Evolutionary conservation across 1,140 invertebrate species (phyloP).

Genomic region (Drosophila mauritiana): DNA sequence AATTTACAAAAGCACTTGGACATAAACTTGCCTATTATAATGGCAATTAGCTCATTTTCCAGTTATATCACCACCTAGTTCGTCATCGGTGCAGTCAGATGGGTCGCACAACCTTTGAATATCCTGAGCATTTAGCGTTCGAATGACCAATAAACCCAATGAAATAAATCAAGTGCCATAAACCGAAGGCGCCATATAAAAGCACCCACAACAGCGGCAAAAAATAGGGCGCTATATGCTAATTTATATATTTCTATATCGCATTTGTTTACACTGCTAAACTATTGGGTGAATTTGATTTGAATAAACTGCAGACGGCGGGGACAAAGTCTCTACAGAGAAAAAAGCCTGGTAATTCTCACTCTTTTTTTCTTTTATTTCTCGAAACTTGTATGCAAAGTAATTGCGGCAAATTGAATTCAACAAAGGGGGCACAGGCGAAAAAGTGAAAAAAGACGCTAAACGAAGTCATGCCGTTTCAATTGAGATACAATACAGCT

Average conservation of each 20-base stretch:
- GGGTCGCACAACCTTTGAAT: background rate
- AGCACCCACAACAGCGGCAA: constrained; percentile 14
- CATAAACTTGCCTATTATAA: background rate
- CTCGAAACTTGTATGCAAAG: constrained; percentile 61
- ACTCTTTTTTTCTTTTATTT: constrained; percentile 23
- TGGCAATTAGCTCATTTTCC: constrained; percentile 1
- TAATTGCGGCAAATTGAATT: constrained; percentile 82
- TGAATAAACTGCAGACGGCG: constrained; percentile 46
- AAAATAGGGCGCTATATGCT: background rate
- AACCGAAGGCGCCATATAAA: constrained; percentile 33
- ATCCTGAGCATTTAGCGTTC: constrained; percentile 15
- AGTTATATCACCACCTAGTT: constrained; percentile 4
- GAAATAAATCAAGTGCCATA: constrained; percentile 39
- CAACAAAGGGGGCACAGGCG: constrained; percentile 45
- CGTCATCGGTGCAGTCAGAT: constrained; percentile 1
- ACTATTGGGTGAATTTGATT: constrained; percentile 65
- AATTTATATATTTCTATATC: constrained; percentile 10
- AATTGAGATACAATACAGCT: constrained; percentile 60
- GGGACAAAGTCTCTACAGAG: constrained; percentile 5
- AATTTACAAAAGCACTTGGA: background rate
- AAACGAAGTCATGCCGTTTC: constrained; percentile 82
- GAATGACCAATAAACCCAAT: constrained; percentile 34
- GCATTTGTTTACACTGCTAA: constrained; percentile 63
- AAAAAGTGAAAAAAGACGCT: constrained; percentile 64
- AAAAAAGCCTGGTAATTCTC: constrained; percentile 5